A percentile compares a stretch with the other conserved stretches of the same genome.
Evolutionary conservation across 1,140 invertebrate species (phyloP).

Genomic region (Arion vulgaris): DNA sequence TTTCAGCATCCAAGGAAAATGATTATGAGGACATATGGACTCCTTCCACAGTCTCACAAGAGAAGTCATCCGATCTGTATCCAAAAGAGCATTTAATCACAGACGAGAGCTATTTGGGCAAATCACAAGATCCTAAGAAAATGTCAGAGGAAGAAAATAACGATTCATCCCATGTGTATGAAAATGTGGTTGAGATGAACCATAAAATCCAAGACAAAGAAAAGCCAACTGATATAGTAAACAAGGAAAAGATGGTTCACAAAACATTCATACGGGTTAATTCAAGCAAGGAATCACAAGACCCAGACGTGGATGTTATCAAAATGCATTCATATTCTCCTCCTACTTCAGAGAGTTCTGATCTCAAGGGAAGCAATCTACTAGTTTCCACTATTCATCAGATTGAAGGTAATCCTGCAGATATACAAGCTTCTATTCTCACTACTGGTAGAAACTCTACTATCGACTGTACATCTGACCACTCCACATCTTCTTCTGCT

Average conservation of each 20-base stretch:
- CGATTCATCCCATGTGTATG: background rate
- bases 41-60: background rate
- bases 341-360: constrained; percentile 1
- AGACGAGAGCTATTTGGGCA: background rate
- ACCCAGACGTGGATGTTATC: background rate
- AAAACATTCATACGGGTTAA: constrained; percentile 14
- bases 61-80: background rate
- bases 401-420: background rate
- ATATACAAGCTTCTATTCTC: background rate
- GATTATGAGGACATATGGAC: background rate
- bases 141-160: background rate
- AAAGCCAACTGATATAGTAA: background rate
- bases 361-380: background rate
- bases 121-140: background rate
- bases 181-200: background rate
- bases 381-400: background rate
- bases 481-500: too few relatives aligned
- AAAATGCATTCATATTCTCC: background rate
- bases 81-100: background rate
- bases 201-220: background rate
- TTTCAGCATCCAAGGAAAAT: background rate
- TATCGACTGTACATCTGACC: too few relatives aligned
- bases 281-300: background rate
- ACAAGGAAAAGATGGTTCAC: background rate
- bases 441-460: background rate